A percentile compares a stretch with the other conserved stretches of the same genome.
These are phyloP conservation scores for Agriopis aurantiaria DNA, from an alignment of 2,888 invertebrate species.

Conservation along the genomic window DNA sequence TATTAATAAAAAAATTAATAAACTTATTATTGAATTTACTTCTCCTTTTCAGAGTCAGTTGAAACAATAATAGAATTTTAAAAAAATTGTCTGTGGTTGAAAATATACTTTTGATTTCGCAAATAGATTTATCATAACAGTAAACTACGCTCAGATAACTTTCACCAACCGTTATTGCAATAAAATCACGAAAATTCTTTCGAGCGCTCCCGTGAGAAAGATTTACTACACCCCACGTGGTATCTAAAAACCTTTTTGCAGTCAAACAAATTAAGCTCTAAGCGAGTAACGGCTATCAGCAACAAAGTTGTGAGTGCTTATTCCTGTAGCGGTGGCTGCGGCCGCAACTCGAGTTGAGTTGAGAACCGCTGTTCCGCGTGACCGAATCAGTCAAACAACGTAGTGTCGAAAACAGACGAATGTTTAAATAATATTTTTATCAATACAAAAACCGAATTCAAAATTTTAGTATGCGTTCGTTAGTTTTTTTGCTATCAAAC, in stretches of 20 bases:
- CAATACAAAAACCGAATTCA: too few relatives aligned
- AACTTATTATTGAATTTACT: too few relatives aligned
- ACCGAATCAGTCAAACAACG: constrained; percentile 29
- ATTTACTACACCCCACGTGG: constrained; percentile 26
- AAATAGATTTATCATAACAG: neutral
- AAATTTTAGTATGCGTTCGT: too few relatives aligned
- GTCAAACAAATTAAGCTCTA: constrained; percentile 56
- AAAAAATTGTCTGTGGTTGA: too few relatives aligned
- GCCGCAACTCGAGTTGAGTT: constrained; percentile 57
- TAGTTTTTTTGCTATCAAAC: too few relatives aligned
- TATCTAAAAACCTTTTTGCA: constrained; percentile 38
- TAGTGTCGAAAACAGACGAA: constrained; percentile 2
- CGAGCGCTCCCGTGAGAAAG: constrained; percentile 26
- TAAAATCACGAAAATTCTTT: constrained; percentile 12
- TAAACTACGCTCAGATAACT: neutral
- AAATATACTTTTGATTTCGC: too few relatives aligned
- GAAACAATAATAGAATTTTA: too few relatives aligned
- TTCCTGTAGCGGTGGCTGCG: constrained; percentile 70
- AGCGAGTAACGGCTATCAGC: constrained; percentile 53
- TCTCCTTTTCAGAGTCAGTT: too few relatives aligned
- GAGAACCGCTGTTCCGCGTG: constrained; percentile 43
- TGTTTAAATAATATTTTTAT: neutral
- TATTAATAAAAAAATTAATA: too few relatives aligned
- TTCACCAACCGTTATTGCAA: neutral
- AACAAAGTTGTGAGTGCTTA: constrained; percentile 75